These are phyloP conservation scores for Murina feae DNA, from an alignment of 2,113 vertebrate genomes.

Conservation along the genomic window DNA sequence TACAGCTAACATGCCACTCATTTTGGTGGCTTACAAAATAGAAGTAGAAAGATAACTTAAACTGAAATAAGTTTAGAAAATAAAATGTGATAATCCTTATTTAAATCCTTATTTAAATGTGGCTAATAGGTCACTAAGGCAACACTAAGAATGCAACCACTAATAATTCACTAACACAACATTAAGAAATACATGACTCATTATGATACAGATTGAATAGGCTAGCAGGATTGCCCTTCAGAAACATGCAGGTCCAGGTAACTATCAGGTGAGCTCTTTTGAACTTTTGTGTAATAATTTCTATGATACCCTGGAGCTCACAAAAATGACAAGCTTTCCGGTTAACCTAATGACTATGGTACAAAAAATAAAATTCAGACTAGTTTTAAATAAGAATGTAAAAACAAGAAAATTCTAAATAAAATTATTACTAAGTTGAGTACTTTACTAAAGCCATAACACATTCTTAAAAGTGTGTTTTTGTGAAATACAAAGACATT, in stretches of 20 bases:
- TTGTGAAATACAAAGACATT: background rate
- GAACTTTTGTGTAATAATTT: background rate
- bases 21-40: background rate
- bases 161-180: background rate
- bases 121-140: background rate
- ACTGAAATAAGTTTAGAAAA: background rate
- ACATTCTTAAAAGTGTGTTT: background rate
- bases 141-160: background rate
- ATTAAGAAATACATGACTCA: background rate
- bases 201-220: background rate
- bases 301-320: background rate
- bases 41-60: background rate
- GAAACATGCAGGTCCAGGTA: background rate
- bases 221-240: background rate
- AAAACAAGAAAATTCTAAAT: background rate
- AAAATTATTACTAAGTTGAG: background rate
- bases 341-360: background rate
- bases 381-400: conserved; percentile 2
- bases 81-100: background rate
- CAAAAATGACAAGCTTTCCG: background rate
- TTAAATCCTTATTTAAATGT: background rate
- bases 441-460: background rate
- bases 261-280: background rate
- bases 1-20: background rate
- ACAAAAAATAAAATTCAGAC: background rate